Conservation (phyloP, 2,113 vertebrate species). For the Toxotes jaculatrix region DNA sequence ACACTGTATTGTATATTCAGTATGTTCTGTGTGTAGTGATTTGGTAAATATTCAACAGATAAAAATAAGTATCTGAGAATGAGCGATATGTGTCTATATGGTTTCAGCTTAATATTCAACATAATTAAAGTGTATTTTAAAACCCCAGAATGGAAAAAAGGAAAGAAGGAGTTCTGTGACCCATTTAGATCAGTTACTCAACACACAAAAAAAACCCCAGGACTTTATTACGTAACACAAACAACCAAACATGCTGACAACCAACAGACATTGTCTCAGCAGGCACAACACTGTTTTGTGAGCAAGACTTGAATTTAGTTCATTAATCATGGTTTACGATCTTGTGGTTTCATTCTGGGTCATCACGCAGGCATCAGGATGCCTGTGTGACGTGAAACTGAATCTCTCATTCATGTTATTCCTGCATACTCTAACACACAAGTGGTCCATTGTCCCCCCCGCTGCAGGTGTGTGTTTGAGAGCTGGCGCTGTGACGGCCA, state of each 20-base stretch:
- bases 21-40: neutral
- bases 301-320: too few relatives aligned
- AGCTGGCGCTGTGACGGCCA: constrained; percentile 94
- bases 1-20: neutral
- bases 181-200: neutral
- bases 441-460: constrained; percentile 9
- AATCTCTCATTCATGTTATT: neutral
- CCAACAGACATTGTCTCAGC: too few relatives aligned
- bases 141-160: neutral
- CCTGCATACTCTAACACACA: neutral
- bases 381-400: neutral
- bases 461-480: constrained; percentile 90
- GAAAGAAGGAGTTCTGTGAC: neutral
- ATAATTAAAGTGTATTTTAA: neutral
- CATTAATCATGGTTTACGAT: neutral
- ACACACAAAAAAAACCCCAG: neutral
- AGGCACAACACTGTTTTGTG: too few relatives aligned
- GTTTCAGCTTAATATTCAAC: neutral
- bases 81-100: neutral
- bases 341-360: neutral
- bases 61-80: neutral
- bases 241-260: neutral
- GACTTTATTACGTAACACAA: neutral
- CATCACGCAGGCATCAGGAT: neutral
- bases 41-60: neutral